These are phyloP conservation scores for Meliscaeva auricollis DNA, from an alignment of 2,888 invertebrate genomes.

Conservation along the genomic window DNA sequence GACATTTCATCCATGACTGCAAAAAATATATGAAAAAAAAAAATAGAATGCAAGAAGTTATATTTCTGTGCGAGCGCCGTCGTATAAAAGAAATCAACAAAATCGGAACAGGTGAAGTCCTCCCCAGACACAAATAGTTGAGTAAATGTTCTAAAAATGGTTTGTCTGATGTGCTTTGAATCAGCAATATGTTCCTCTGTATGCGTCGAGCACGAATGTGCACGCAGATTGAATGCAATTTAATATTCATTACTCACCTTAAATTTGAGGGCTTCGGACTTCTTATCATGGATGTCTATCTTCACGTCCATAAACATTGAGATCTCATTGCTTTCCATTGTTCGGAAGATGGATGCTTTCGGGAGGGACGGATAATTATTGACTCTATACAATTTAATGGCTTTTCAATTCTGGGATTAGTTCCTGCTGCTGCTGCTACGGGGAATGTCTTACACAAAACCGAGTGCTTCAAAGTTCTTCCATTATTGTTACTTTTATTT, in stretches of 20 bases:
- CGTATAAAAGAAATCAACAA: neutral
- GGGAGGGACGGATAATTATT: neutral
- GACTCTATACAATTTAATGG: neutral
- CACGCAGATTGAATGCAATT: constrained; percentile 8
- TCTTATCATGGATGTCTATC: constrained; percentile 83
- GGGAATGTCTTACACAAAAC: neutral
- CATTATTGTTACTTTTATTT: neutral
- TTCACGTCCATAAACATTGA: constrained; percentile 83
- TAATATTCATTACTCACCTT: constrained; percentile 77
- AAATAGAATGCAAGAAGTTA: neutral
- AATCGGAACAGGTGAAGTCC: too few relatives aligned
- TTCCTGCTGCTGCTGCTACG: neutral
- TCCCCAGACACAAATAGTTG: constrained; percentile 2
- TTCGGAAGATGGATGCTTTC: neutral
- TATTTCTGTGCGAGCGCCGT: too few relatives aligned
- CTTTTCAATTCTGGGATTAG: neutral
- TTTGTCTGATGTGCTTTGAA: constrained; percentile 36
- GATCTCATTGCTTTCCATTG: constrained; percentile 83
- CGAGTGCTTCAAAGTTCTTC: neutral
- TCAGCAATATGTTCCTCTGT: constrained; percentile 32
- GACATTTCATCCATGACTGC: constrained; percentile 82
- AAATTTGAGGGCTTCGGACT: constrained; percentile 81
- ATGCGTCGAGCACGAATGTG: constrained; percentile 1
- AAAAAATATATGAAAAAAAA: neutral
- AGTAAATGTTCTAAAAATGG: constrained; percentile 54